These are phyloP conservation scores for Musca domestica DNA, from an alignment of 1,140 invertebrate species.

Conservation along the genomic window DNA sequence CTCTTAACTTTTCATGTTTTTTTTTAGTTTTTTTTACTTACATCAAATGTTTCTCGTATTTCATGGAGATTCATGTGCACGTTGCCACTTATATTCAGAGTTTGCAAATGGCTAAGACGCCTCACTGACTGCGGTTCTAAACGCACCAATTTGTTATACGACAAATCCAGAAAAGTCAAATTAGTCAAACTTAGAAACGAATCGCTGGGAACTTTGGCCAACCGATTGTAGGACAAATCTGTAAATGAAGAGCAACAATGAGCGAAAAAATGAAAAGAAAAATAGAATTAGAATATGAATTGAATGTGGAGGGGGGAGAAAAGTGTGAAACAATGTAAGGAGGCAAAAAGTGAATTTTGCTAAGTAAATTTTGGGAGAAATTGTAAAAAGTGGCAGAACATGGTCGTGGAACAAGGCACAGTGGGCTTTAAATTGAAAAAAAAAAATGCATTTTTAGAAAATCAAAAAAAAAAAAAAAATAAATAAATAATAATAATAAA, in stretches of 20 bases:
- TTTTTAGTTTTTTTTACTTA: slow-evolving; percentile 30
- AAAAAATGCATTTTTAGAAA: too few relatives aligned
- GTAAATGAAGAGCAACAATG: slow-evolving; percentile 11
- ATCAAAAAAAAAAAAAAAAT: too few relatives aligned
- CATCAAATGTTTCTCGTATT: slow-evolving; percentile 54
- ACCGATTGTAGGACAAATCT: slow-evolving; percentile 67
- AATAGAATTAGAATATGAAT: slow-evolving; percentile 18
- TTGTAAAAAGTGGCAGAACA: not conserved
- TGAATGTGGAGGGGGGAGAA: not conserved
- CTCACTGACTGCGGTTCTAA: slow-evolving; percentile 64
- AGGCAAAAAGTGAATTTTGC: not conserved
- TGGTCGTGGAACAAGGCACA: not conserved
- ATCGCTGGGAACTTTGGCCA: slow-evolving; percentile 68
- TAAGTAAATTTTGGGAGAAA: not conserved
- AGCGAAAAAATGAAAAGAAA: not conserved
- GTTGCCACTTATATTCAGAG: slow-evolving; percentile 69
- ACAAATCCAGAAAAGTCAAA: slow-evolving; percentile 66
- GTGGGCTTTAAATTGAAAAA: not conserved
- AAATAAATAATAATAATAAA: too few relatives aligned
- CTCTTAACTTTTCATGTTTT: not conserved
- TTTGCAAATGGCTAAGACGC: slow-evolving; percentile 47
- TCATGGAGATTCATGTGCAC: slow-evolving; percentile 47
- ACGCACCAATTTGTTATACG: slow-evolving; percentile 69
- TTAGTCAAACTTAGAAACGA: slow-evolving; percentile 69
- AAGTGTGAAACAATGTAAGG: not conserved